Evolutionary conservation across 2,797 vertebrate species (phyloP).

Genomic region (Valencia hispanica): DNA sequence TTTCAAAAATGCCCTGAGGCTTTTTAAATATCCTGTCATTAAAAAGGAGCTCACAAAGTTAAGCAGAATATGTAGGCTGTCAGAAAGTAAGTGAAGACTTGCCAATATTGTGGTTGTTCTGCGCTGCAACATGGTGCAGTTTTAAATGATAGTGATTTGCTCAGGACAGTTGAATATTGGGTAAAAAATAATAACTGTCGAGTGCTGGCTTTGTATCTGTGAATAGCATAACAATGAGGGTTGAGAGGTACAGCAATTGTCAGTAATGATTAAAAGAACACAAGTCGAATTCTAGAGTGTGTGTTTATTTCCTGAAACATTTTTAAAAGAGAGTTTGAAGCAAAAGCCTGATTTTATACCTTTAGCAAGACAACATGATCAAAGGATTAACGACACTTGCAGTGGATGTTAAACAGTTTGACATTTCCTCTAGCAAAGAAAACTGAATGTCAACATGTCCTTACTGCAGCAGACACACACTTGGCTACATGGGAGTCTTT

Average conservation of each 20-base stretch:
- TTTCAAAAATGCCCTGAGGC: conserved; percentile 11
- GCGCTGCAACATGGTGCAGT: conserved; percentile 11
- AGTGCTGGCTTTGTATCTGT: conserved; percentile 16
- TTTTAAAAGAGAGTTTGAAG: conserved; percentile 26
- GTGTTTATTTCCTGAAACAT: conserved; percentile 34
- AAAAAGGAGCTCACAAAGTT: conserved; percentile 10
- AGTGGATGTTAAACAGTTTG: conserved; percentile 23
- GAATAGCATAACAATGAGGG: conserved; percentile 11
- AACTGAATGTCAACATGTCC: conserved; percentile 24
- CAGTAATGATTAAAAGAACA: conserved; percentile 28
- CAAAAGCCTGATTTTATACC: conserved; percentile 17
- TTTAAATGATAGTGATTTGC: conserved; percentile 17
- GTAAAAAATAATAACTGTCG: conserved; percentile 4
- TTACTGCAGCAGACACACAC: conserved; percentile 10
- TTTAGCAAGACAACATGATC: conserved; percentile 24
- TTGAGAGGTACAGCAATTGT: conserved; percentile 31
- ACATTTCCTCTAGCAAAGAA: conserved; percentile 31
- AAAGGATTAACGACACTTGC: conserved; percentile 18
- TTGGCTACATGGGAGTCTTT: conserved; percentile 19
- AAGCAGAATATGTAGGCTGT: conserved; percentile 1
- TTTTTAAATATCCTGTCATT: conserved; percentile 2
- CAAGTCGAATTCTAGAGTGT: conserved; percentile 25
- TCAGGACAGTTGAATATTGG: conserved; percentile 6
- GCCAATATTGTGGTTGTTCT: not conserved
- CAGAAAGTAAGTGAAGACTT: conserved; percentile 18